Conservation (phyloP, 2,888 invertebrate species). For the Dysmachus trigonus region DNA sequence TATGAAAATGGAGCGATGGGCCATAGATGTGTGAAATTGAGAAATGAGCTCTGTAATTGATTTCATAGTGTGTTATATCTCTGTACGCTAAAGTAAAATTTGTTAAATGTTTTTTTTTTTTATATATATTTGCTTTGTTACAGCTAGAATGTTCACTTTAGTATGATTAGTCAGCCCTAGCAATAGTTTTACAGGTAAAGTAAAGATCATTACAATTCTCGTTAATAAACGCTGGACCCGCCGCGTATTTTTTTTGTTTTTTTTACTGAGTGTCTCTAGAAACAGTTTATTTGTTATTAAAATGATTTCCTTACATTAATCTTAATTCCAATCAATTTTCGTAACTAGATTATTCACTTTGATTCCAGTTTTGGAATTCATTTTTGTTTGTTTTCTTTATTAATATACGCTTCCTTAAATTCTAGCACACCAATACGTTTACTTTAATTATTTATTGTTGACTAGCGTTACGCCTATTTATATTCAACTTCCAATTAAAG, state of each 20-base stretch:
- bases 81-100: neutral
- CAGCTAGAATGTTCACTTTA: neutral
- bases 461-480: neutral
- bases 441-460: conserved; percentile 19
- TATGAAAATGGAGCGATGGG: neutral
- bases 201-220: neutral
- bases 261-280: conserved; percentile 14
- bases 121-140: neutral
- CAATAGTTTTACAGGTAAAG: neutral
- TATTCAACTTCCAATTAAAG: neutral
- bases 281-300: conserved; percentile 18
- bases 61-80: neutral
- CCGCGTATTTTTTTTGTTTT: conserved; percentile 39
- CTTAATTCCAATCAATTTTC: neutral
- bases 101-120: too few relatives aligned
- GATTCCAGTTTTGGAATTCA: conserved; percentile 15
- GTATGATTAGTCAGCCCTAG: neutral
- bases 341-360: neutral
- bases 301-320: conserved; percentile 27
- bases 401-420: conserved; percentile 20
- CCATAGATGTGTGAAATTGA: neutral
- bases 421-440: conserved; percentile 36
- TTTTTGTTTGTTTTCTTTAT: conserved; percentile 13
- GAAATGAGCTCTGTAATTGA: neutral
- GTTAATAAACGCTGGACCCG: conserved; percentile 47